A percentile compares a stretch with the other conserved stretches of the same genome.
Evolutionary conservation across 2,888 invertebrate species (phyloP).

Genomic region (Antitype chi): DNA sequence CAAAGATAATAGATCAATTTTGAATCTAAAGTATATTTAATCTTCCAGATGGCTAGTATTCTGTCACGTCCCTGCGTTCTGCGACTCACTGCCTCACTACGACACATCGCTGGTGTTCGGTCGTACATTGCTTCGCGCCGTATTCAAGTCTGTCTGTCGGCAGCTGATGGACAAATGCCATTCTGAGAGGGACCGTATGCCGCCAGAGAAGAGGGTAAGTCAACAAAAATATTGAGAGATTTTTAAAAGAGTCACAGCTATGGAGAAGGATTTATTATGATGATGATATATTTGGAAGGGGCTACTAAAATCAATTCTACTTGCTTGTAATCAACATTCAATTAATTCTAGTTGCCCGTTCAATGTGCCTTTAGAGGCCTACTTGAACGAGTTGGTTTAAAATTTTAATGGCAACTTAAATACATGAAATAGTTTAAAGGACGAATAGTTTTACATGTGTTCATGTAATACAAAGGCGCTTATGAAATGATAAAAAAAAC

Average conservation of each 20-base stretch:
- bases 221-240: neutral
- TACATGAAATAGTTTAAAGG: too few relatives aligned
- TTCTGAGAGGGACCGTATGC: conserved; percentile 96
- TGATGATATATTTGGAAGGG: neutral
- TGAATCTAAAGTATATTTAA: neutral
- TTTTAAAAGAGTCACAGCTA: neutral
- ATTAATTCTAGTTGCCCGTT: too few relatives aligned
- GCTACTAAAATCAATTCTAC: neutral
- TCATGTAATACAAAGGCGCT: too few relatives aligned
- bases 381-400: too few relatives aligned
- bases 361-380: too few relatives aligned
- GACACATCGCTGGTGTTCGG: conserved; percentile 98
- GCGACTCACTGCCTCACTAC: conserved; percentile 97
- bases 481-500: too few relatives aligned
- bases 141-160: conserved; percentile 95
- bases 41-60: conserved; percentile 96
- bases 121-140: conserved; percentile 95
- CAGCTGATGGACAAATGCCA: conserved; percentile 98
- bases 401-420: too few relatives aligned
- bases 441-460: too few relatives aligned
- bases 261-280: too few relatives aligned
- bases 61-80: conserved; percentile 98
- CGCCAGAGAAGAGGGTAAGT: conserved; percentile 94
- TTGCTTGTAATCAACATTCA: too few relatives aligned
- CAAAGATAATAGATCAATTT: too few relatives aligned